phyloP scores from a whole-genome alignment of 1,140 invertebrate species.

The Hypsibius dujardini region DNA sequence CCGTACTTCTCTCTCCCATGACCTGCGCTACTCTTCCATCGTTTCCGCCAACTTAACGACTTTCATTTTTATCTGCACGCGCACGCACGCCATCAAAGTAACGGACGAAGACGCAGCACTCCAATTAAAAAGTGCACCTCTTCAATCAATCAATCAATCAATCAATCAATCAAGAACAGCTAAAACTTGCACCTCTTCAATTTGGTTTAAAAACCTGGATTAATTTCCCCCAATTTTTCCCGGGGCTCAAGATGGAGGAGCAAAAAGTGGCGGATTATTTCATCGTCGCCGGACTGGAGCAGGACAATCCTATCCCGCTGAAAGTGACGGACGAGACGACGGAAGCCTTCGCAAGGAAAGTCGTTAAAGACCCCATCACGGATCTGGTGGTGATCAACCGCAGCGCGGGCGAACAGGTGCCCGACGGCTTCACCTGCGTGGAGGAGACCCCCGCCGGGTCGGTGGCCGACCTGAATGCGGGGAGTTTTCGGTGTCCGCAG shows the following conservation, averaged over 20 bases:
- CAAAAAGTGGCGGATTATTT: conserved; percentile 61
- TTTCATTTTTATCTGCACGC: too few species aligned
- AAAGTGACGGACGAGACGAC: conserved; percentile 61
- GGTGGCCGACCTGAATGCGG: conserved; percentile 86
- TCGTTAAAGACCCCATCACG: conserved; percentile 66
- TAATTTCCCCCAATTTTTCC: too few species aligned
- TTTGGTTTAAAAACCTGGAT: too few species aligned
- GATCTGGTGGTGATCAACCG: conserved; percentile 82
- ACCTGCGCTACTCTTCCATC: too few species aligned
- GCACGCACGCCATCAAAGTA: too few species aligned
- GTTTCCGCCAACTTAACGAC: too few species aligned
- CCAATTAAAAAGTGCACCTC: too few species aligned
- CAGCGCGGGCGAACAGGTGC: conserved; percentile 60
- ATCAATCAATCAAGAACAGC: too few species aligned
- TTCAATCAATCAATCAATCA: too few species aligned
- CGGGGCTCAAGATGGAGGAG: conserved; percentile 30
- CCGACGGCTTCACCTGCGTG: conserved; percentile 59
- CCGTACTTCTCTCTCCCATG: too few species aligned
- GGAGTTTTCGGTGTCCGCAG: conserved; percentile 72
- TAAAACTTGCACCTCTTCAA: too few species aligned
- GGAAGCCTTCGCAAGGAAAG: conserved; percentile 40
- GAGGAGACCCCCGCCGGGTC: conserved; percentile 65
- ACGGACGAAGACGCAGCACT: too few species aligned
- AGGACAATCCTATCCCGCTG: conserved; percentile 50
- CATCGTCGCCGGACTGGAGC: conserved; percentile 78